A percentile compares a stretch with the other conserved stretches of the same genome.
Evolutionary conservation across 2,797 vertebrate genomes (phyloP).

Genomic region (Falco columbarius): DNA sequence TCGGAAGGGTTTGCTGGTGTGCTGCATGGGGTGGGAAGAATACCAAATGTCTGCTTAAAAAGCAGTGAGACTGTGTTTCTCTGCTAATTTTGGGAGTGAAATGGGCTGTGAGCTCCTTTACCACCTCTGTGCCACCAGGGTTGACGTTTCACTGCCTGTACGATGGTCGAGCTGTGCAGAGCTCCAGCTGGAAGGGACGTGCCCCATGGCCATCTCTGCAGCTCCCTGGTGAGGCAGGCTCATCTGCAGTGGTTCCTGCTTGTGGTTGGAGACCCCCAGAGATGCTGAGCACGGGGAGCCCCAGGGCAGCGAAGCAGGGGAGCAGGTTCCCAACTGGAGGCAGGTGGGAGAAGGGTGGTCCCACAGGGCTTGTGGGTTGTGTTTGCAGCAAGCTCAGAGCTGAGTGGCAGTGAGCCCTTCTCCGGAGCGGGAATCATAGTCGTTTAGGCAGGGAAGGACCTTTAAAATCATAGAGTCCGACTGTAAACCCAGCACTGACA

Average conservation of each 20-base stretch:
- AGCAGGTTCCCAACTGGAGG: not conserved
- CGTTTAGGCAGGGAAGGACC: not conserved
- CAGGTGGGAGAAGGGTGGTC: not conserved
- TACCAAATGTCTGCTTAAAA: not conserved
- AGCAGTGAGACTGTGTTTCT: not conserved
- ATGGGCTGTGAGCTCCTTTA: not conserved
- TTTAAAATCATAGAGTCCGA: not conserved
- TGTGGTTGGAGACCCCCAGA: not conserved
- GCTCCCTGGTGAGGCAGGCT: not conserved
- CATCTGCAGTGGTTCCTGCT: accelerated
- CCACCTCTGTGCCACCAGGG: not conserved
- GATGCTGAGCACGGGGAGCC: not conserved
- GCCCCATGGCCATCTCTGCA: accelerated
- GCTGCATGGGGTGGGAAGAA: not conserved
- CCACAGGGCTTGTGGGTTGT: not conserved
- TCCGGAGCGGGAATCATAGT: no score
- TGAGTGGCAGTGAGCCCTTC: not conserved
- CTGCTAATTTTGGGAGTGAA: not conserved
- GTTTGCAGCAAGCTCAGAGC: not conserved
- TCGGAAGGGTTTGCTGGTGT: not conserved
- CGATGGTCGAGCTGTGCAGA: no score
- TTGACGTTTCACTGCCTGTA: accelerated
- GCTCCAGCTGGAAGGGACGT: not conserved
- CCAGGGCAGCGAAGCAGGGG: not conserved
- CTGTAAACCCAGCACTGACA: not conserved